Evolutionary conservation across 2,888 invertebrate species (phyloP).

Genomic region (Drosophila paranaensis): DNA sequence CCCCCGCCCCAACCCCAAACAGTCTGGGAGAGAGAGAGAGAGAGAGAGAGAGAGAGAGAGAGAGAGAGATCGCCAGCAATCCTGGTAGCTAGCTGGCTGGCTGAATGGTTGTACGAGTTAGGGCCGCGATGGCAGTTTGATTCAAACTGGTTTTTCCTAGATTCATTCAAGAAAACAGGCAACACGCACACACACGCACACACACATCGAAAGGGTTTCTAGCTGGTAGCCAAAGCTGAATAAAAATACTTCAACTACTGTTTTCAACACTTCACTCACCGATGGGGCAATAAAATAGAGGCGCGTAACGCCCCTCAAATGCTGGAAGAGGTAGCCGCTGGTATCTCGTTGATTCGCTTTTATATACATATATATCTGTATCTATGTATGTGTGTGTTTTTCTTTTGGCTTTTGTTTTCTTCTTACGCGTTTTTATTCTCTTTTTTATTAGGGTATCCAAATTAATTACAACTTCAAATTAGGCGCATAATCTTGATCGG

Average conservation of each 20-base stretch:
- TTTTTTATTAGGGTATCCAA: constrained; percentile 82
- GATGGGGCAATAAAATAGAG: constrained; percentile 78
- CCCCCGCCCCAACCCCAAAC: not conserved
- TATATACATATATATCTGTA: not conserved
- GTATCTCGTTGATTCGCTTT: constrained; percentile 36
- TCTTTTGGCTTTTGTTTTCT: constrained; percentile 27
- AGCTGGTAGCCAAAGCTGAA: constrained; percentile 38
- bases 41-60: constrained; percentile 21
- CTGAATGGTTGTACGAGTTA: constrained; percentile 52
- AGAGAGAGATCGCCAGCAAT: constrained; percentile 54
- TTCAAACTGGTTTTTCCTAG: constrained; percentile 73
- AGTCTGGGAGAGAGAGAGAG: constrained; percentile 7
- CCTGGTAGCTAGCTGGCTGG: constrained; percentile 49
- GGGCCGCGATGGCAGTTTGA: constrained; percentile 55
- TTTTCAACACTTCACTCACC: constrained; percentile 81
- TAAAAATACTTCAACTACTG: constrained; percentile 76
- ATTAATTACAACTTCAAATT: constrained; percentile 84
- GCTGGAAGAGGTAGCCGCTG: constrained; percentile 28
- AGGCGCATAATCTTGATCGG: constrained; percentile 81
- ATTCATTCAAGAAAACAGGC: constrained; percentile 78
- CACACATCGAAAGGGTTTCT: constrained; percentile 48
- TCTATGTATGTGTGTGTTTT: not conserved
- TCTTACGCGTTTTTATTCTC: constrained; percentile 45
- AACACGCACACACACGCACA: constrained; percentile 41
- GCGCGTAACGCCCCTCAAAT: constrained; percentile 67